These are phyloP conservation scores for Nerophis lumbriciformis DNA, from an alignment of 2,113 vertebrate genomes.

Conservation along the genomic window DNA sequence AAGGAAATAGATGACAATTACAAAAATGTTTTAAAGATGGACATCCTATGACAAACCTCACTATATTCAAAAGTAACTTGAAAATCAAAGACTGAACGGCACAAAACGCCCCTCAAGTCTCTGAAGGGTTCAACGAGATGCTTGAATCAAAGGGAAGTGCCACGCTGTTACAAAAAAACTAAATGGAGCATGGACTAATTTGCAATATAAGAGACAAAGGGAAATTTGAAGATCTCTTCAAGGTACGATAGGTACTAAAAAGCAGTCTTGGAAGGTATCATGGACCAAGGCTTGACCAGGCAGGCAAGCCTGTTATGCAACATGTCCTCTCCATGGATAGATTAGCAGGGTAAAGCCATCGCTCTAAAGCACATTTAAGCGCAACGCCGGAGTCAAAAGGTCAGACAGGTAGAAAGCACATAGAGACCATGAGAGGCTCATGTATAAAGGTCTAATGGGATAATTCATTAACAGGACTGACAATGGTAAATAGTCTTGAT, in stretches of 20 bases:
- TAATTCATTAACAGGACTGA: background rate
- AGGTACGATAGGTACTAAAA: background rate
- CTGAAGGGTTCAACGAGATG: constrained; percentile 34
- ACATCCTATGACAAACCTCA: too few species aligned
- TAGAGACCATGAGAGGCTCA: background rate
- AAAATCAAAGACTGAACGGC: too few species aligned
- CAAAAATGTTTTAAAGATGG: too few species aligned
- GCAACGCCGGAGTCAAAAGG: constrained; percentile 26
- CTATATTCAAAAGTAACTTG: too few species aligned
- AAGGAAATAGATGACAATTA: too few species aligned
- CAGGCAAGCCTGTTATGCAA: constrained; percentile 42
- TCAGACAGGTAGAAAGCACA: constrained; percentile 16
- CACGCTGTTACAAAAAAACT: constrained; percentile 26
- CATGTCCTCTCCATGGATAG: constrained; percentile 41
- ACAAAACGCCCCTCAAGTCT: too few species aligned
- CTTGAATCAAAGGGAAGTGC: constrained; percentile 46
- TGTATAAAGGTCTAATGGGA: background rate
- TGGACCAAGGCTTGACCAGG: constrained; percentile 29
- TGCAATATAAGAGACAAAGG: constrained; percentile 22
- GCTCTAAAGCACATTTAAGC: constrained; percentile 50
- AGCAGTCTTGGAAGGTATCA: constrained; percentile 4
- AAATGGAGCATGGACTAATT: constrained; percentile 17
- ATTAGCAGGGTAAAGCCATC: constrained; percentile 51
- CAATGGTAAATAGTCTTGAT: background rate
- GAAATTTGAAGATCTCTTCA: background rate